Evolutionary conservation across 2,888 invertebrate species (phyloP).

Genomic region (Ormyrus rosae): DNA sequence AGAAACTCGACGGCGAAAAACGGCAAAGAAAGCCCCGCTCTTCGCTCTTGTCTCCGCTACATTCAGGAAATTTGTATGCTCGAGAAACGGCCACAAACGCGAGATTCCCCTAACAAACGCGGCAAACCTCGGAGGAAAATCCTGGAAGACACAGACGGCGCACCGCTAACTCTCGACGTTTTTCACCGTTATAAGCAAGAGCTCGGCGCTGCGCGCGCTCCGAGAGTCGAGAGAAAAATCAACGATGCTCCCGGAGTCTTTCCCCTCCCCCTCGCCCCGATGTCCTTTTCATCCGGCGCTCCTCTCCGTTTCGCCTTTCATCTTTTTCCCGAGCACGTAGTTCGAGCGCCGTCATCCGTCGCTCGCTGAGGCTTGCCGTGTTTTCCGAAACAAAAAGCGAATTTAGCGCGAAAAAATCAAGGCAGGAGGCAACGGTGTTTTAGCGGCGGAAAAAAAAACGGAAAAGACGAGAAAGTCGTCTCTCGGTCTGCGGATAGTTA

Average conservation of each 20-base stretch:
- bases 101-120: neutral
- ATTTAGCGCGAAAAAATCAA: neutral
- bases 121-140: neutral
- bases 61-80: neutral
- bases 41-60: neutral
- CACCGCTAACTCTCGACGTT: neutral
- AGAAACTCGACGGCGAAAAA: too few species aligned
- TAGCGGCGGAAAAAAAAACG: neutral
- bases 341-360: too few species aligned
- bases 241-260: too few species aligned
- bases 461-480: neutral
- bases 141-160: slow-evolving; percentile 2
- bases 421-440: neutral
- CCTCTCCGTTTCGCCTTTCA: neutral
- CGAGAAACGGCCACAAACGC: neutral
- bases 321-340: neutral
- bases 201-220: too few species aligned
- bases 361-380: too few species aligned
- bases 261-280: too few species aligned
- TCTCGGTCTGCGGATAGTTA: slow-evolving; percentile 13
- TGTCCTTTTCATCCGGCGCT: too few species aligned
- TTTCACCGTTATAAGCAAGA: neutral
- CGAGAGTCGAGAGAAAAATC: too few species aligned
- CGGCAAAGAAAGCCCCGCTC: too few species aligned
- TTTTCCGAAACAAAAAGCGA: neutral